Conservation (phyloP, 2,797 vertebrate genomes). For the Setipinna tenuifilis region DNA sequence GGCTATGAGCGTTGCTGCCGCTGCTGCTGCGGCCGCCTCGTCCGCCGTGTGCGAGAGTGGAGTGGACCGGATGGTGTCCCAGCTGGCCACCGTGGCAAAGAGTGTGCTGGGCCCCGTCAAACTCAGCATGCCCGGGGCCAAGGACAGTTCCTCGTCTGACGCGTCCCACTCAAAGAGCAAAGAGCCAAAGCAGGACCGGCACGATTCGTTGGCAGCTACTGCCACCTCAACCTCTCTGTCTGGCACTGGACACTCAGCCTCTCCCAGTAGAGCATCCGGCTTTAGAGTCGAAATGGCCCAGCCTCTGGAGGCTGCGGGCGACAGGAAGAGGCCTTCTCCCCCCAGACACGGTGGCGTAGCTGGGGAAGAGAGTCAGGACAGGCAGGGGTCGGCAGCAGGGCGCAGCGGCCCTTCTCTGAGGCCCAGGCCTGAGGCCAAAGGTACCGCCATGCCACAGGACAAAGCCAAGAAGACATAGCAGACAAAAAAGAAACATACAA, state of each 20-base stretch:
- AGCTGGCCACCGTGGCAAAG: slow-evolving; percentile 72
- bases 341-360: slow-evolving; percentile 61
- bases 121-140: slow-evolving; percentile 65
- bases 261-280: not conserved
- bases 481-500: slow-evolving; percentile 6
- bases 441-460: slow-evolving; percentile 64
- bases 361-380: slow-evolving; percentile 52
- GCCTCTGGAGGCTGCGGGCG: slow-evolving; percentile 50
- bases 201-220: slow-evolving; percentile 30
- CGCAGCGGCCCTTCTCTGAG: slow-evolving; percentile 48
- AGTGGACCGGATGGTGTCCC: slow-evolving; percentile 69
- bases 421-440: slow-evolving; percentile 65
- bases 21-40: slow-evolving; percentile 46
- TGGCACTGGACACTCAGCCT: slow-evolving; percentile 33
- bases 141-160: slow-evolving; percentile 57
- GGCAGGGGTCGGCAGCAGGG: slow-evolving; percentile 50
- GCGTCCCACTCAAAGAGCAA: slow-evolving; percentile 61
- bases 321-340: slow-evolving; percentile 59
- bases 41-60: slow-evolving; percentile 55
- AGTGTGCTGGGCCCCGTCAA: slow-evolving; percentile 79
- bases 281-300: slow-evolving; percentile 59
- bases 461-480: slow-evolving; percentile 88
- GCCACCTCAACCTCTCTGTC: slow-evolving; percentile 53
- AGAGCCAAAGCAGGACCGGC: slow-evolving; percentile 51
- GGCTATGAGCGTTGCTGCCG: slow-evolving; percentile 50